Evolutionary conservation across 2,113 vertebrate species (phyloP).

Genomic region (Egretta garzetta): DNA sequence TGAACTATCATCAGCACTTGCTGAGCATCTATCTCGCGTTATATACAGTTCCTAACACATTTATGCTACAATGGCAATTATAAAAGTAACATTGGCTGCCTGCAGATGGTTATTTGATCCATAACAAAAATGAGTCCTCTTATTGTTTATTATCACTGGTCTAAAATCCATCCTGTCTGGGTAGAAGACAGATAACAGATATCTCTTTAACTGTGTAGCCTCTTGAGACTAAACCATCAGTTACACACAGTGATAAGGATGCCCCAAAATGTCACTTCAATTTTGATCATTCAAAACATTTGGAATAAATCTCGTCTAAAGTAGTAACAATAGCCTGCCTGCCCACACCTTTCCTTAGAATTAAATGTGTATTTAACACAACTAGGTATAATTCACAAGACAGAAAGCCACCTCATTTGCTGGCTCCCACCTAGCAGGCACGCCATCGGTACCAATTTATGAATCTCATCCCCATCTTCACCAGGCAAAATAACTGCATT

Average conservation of each 20-base stretch:
- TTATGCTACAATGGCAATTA: conserved; percentile 7
- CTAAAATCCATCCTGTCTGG: conserved; percentile 29
- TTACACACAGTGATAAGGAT: not conserved
- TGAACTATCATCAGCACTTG: conserved; percentile 17
- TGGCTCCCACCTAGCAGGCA: not conserved
- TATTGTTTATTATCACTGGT: conserved; percentile 20
- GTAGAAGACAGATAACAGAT: conserved; percentile 24
- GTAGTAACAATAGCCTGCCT: not conserved
- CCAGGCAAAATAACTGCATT: not conserved
- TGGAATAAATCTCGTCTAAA: not conserved
- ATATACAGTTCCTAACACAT: conserved; percentile 1
- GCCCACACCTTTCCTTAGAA: not conserved
- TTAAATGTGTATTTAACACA: not conserved
- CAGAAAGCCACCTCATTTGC: not conserved
- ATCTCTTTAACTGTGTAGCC: not conserved
- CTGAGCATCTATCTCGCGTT: conserved; percentile 44
- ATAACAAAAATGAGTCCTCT: conserved; percentile 22
- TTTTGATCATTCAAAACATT: not conserved
- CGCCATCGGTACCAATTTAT: not conserved
- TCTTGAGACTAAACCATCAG: conserved; percentile 33
- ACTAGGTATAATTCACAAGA: not conserved
- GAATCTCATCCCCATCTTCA: not conserved
- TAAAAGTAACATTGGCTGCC: not conserved
- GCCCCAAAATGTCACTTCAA: not conserved
- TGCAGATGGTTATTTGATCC: conserved; percentile 29